Evolutionary conservation across 2,888 invertebrate genomes (phyloP), one percentile per base, ranked within the genome.

Genomic region (Erebia aethiops): DNA sequence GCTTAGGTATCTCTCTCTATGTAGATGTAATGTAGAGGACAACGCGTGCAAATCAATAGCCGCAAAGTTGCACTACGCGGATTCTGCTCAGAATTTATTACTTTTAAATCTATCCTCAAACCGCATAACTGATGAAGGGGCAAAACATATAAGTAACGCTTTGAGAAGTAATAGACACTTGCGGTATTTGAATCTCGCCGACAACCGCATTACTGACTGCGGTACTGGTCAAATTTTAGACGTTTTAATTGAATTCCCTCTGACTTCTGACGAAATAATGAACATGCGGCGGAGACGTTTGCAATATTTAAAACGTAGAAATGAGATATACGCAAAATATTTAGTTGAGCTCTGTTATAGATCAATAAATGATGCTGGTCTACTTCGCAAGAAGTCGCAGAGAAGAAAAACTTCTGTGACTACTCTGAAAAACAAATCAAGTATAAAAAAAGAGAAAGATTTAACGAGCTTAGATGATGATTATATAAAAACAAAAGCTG

Each of bases 51-150:
- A 77, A 60, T 74, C 78, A 65, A 80, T 90, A 57, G 82, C 83
- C 63, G 74, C 74, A 2, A 82, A 79, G 21, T 74, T 90, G 70
- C 75, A 75, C 62, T 75, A 71, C 63, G 70, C 70, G 35, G 73
- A 75, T 46, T 77, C 83, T 14, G 83, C 84, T 35, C 83, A 83
- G 71, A 82, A 76, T 64, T 79, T 90, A 70, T 67, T 76, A 51
- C 58, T 78, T 77, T 77, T 89, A 74, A 87, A 89, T 82, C 79
- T 91, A 77, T 85, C 87, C 41, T 83, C 83, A 52, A 89, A 90
- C 81, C 78, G 77, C 77, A 87, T 88, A 77, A 87, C 86, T n/a
- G 86, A 90, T 75, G 75, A 73, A 51, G 89, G 88, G 67, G 85
- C 83, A n/a, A 81, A 81, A 79, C 67, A 79, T 76, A 76, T 89